A percentile compares a stretch with the other conserved stretches of the same genome.
Conservation (phyloP, 2,113 vertebrate genomes). For the Trinectes maculatus region DNA sequence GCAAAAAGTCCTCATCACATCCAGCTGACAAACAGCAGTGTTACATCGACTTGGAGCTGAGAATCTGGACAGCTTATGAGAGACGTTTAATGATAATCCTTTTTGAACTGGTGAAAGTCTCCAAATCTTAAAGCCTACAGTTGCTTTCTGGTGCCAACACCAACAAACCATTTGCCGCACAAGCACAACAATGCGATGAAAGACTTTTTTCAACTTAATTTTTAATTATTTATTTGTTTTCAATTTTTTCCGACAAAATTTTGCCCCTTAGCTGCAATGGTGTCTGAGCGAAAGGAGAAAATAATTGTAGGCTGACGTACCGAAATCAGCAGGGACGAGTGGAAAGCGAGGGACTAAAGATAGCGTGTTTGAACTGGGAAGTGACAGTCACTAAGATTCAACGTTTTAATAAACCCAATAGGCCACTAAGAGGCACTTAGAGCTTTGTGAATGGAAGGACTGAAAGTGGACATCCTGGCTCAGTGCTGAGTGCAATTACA, state of each 20-base stretch:
- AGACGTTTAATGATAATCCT: too few relatives aligned
- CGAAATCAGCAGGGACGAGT: conserved; percentile 48
- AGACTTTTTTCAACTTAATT: not conserved
- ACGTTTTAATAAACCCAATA: conserved; percentile 79
- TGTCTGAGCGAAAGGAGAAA: conserved; percentile 45
- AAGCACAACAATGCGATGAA: too few relatives aligned
- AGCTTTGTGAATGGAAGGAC: conserved; percentile 75
- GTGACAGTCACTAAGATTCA: conserved; percentile 69
- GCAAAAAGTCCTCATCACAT: too few relatives aligned
- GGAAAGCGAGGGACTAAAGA: conserved; percentile 73
- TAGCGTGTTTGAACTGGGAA: conserved; percentile 67
- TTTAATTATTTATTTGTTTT: not conserved
- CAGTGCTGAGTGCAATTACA: conserved; percentile 73
- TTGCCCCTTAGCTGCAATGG: conserved; percentile 31
- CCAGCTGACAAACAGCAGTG: too few relatives aligned
- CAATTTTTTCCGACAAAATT: conserved; percentile 21
- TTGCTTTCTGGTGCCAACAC: too few relatives aligned
- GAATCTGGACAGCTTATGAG: too few relatives aligned
- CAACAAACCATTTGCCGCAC: too few relatives aligned
- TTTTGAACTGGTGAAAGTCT: too few relatives aligned
- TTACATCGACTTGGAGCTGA: too few relatives aligned
- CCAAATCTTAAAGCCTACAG: too few relatives aligned
- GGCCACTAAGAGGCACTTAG: conserved; percentile 79
- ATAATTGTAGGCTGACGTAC: conserved; percentile 74
- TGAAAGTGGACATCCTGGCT: conserved; percentile 64